Percentiles rank a stretch among this genome's conserved stretches.
These are phyloP conservation scores for honey bee (Apis mellifera) DNA, from an alignment of 1,140 invertebrate genomes.

Conservation along the genomic window Amel_HAv3.1 CM009940.2:9696001-9696500, in stretches of 20 bases:
- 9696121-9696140: slow-evolving; percentile 70
- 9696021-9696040: slow-evolving; percentile 61
- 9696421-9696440: slow-evolving; percentile 55
- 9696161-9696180: slow-evolving; percentile 76
- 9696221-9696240: not conserved
- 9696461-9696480: slow-evolving; percentile 50
- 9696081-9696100: slow-evolving; percentile 54
- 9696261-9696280: not conserved
- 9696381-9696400: not conserved
- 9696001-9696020: slow-evolving; percentile 53
- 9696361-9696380: too few species aligned
- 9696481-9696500: slow-evolving; percentile 17
- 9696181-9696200: slow-evolving; percentile 14
- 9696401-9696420: slow-evolving; percentile 51
- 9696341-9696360: slow-evolving; percentile 27
- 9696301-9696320: not conserved
- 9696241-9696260: slow-evolving; percentile 13
- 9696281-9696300: not conserved
- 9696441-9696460: slow-evolving; percentile 21
- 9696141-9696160: slow-evolving; percentile 75
- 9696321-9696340: too few species aligned
- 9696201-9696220: not conserved
- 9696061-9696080: slow-evolving; percentile 70
- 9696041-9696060: slow-evolving; percentile 54
- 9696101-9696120: not conserved